Evolutionary conservation across 92 coral and sea anemone species (phyloP), one percentile per base, ranked within the genome.

Genomic region (Parazoanthus darwini): DNA sequence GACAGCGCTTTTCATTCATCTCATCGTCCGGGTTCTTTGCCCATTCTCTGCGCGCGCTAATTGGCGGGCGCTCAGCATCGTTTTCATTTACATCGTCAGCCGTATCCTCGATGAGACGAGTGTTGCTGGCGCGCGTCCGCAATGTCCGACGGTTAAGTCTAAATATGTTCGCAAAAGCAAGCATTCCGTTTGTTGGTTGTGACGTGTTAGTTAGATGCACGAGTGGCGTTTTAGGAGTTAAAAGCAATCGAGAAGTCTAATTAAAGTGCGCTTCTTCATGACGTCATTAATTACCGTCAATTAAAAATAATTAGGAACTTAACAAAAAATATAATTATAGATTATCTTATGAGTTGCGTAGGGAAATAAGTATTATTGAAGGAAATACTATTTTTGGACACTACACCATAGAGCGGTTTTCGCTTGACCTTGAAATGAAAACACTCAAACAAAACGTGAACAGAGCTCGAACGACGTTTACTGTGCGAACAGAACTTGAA

Each of bases 11-110:
- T 66, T 63, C 86, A 36, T 59, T 11, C 25, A 66, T 18, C 42
- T 81, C 86, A 39, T 81, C 85, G 14, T 80, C 85, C 72, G 72
- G 85, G 85, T 80, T 80, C 29, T 73, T 56, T 13, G 85, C 85
- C 85, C 85, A 80, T 8, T 58, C 46, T 58, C 85, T 54, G 23
- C 86, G 86, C 67, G 74, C 56, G 58, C 86, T 81, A 9, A 59
- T 15, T 81, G 74, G 50, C 50, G 86, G 54, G 58, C 73, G 25
- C 43, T 65, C 68, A 81, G 86, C 74, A 42, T 80, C 72, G 72
- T 26, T 80, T 37, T 35, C 72, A 51, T 58, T 20, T 10, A 4
- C 48, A 25, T 56, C 74, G n/a, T 78, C 82, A 0, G 56, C 18
- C 23, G 36, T 0, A 15, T 81, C 13, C 16, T 81, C 48, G 35